These are phyloP conservation scores for Dromas ardeola DNA, from an alignment of 2,113 vertebrate genomes.

Conservation along the genomic window DNA sequence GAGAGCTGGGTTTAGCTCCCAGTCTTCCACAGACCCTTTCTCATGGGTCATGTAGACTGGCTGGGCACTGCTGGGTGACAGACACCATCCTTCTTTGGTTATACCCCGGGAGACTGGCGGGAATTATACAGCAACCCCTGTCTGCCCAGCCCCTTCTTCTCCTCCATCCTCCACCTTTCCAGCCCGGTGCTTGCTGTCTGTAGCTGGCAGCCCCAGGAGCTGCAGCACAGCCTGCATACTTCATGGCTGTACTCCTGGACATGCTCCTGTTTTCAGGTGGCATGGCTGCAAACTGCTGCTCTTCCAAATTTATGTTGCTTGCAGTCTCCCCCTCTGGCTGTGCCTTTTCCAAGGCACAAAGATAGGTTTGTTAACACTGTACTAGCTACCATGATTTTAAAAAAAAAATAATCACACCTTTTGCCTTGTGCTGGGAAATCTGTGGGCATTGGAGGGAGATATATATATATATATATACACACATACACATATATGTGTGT, in stretches of 20 bases:
- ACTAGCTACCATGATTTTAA: not conserved
- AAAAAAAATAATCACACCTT: conserved; percentile 1
- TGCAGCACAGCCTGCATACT: not conserved
- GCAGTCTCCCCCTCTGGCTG: not conserved
- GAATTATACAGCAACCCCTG: not conserved
- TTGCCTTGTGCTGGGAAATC: conserved; percentile 13
- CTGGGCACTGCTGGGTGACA: not conserved
- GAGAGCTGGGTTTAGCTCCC: not conserved
- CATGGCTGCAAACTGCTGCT: not conserved
- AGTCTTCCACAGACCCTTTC: not conserved
- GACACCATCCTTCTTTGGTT: not conserved
- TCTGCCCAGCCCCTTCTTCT: not conserved
- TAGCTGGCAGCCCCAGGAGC: not conserved
- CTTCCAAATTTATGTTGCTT: not conserved
- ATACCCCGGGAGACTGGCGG: not conserved
- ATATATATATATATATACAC: not conserved
- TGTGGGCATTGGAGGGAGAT: not conserved
- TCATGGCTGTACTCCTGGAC: not conserved
- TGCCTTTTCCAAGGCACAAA: not conserved
- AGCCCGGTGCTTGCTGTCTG: not conserved
- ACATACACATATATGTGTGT: not conserved
- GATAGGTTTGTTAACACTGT: not conserved
- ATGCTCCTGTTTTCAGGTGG: not conserved
- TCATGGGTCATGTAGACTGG: not conserved
- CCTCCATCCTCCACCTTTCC: not conserved